Evolutionary conservation across 2,797 vertebrate species (phyloP).

Genomic region (Staurois parvus): DNA sequence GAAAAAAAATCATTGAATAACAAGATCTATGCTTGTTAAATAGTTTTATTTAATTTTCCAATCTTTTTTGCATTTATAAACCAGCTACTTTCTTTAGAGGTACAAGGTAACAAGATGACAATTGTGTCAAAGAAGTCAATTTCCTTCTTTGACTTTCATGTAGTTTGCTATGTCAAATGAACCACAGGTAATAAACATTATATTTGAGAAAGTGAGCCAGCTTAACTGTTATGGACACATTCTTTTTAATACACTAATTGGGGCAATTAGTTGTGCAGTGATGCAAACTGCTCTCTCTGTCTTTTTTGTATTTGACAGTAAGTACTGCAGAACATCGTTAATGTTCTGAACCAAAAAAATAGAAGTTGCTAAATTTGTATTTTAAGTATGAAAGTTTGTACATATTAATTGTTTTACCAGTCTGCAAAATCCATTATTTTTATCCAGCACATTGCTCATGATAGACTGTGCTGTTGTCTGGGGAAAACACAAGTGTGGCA

Average conservation of each 20-base stretch:
- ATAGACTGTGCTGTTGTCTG: conserved; percentile 29
- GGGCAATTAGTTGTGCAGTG: conserved; percentile 43
- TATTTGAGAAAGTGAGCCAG: conserved; percentile 1
- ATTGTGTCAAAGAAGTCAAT: not conserved
- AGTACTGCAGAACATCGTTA: conserved; percentile 31
- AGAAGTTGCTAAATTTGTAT: conserved; percentile 1
- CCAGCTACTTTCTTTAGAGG: not conserved
- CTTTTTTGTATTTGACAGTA: conserved; percentile 29
- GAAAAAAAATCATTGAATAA: no score
- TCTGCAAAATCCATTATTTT: conserved; percentile 28
- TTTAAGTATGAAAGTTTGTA: conserved; percentile 32
- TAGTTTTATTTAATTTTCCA: not conserved
- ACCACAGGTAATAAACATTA: conserved; percentile 38
- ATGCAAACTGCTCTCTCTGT: conserved; percentile 36
- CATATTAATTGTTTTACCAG: conserved; percentile 32
- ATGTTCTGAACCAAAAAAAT: conserved; percentile 29
- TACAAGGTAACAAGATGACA: not conserved
- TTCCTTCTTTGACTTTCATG: not conserved
- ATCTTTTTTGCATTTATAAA: not conserved
- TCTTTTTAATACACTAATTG: conserved; percentile 46
- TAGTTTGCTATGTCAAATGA: conserved; percentile 9
- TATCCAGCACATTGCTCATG: conserved; percentile 7
- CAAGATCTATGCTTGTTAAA: no score
- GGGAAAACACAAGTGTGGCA: conserved; percentile 43
- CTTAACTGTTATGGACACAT: conserved; percentile 35